Base-by-base conservation (phyloP, 2,888 invertebrate genomes). In the Eristalinus sepulchralis region DNA sequence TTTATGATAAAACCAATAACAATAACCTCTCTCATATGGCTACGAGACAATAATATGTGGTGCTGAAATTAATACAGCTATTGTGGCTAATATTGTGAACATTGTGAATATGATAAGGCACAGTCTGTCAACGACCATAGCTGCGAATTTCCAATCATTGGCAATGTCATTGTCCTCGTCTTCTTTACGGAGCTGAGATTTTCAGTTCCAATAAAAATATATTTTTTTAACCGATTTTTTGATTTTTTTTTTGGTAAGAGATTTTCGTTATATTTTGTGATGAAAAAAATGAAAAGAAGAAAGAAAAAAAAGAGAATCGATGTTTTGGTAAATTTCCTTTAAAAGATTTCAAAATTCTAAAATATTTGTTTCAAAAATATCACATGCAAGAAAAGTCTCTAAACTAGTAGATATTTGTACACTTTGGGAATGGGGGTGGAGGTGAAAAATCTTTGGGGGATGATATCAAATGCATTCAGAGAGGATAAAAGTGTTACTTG, bases 71-170 rank as follows among this genome's bases (percentile, higher is more conserved):
- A 98, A 96, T 95, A 98, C 98, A 94, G 97, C 97, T 95, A 98
- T 96, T 94, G 98, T 98, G 94, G 98, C 97, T 94, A 98, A 96
- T 95, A 98, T 97, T 94, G 98, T 98, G 96, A 98, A 98, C 95
- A 97, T 96, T 94, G 98, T 98, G 96, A 99, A 99, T 95, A 98
- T 96, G 95, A 98, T 98, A 96, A 99, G 97, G 96, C 99, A 99
- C 95, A 98, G 96, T 95, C 98, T 96, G 96, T 99, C 99, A 95
- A 99, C 98, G 94, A 99, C 98, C 98, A 98, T 98, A 94, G 98
- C 98, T 94, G 98, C 98, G 94, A 98, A 99, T 95, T 98, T 98
- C 99, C 99, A 99, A 96, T 98, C 98, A 94, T 97, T 97, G 93
- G 98, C 96, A 93, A 98, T 95, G 94, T 97, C 97, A 93, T 96